These are phyloP conservation scores for Diplolepis rosae DNA, from an alignment of 2,888 invertebrate species.

Conservation along the genomic window DNA sequence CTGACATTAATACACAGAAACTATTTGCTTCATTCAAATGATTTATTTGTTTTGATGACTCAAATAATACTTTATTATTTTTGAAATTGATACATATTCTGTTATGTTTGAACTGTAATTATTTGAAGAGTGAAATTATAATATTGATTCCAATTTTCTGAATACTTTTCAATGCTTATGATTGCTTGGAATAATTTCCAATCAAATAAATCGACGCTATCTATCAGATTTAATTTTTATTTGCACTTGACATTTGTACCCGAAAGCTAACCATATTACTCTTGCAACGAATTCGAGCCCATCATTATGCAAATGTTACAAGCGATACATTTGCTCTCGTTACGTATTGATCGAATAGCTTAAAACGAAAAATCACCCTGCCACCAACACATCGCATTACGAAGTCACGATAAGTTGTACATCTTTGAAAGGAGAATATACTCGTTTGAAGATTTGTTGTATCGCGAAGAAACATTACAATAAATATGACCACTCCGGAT, in stretches of 20 bases:
- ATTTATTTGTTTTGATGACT: too few species aligned
- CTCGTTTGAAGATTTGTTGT: conserved; percentile 8
- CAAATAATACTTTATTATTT: too few species aligned
- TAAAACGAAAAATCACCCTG: conserved; percentile 14
- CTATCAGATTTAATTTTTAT: neutral
- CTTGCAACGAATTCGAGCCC: neutral
- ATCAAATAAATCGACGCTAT: neutral
- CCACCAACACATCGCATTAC: neutral
- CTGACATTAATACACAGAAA: too few species aligned
- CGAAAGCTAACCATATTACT: neutral
- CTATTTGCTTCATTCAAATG: too few species aligned
- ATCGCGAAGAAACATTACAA: conserved; percentile 7
- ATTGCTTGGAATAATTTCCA: neutral
- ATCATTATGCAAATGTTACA: conserved; percentile 19
- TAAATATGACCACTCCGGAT: neutral
- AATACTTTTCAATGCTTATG: neutral
- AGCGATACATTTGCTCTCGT: conserved; percentile 9
- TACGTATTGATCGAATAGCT: conserved; percentile 22
- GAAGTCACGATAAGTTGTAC: too few species aligned
- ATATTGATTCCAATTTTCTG: neutral
- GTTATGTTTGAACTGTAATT: too few species aligned
- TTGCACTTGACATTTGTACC: neutral
- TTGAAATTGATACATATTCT: too few species aligned
- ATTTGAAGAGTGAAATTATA: neutral
- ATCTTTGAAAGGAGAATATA: conserved; percentile 1